phyloP scores from a whole-genome alignment of 1,140 invertebrate genomes.

The Diorhabda sublineata region DNA sequence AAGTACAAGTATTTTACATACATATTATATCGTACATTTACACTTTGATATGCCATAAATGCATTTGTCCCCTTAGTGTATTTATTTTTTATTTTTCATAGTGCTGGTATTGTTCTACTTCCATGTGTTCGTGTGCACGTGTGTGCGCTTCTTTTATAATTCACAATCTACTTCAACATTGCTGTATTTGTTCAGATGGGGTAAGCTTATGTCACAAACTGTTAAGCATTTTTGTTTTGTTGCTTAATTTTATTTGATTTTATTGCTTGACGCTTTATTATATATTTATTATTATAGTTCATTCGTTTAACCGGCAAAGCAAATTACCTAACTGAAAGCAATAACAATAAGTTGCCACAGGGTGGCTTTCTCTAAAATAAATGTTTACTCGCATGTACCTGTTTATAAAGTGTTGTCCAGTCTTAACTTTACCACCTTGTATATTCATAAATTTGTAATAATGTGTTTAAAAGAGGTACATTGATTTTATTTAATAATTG shows the following conservation, averaged over 20 bases:
- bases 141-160: conserved; percentile 34
- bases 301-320: no score
- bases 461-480: no score
- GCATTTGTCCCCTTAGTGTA: background rate
- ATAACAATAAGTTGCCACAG: no score
- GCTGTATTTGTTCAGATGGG: conserved; percentile 28
- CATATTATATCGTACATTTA: no score
- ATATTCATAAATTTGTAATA: no score
- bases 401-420: no score
- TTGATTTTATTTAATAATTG: no score
- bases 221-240: background rate
- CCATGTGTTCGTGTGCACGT: conserved; percentile 32
- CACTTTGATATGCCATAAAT: background rate
- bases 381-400: no score
- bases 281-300: background rate
- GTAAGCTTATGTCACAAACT: conserved; percentile 23
- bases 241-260: background rate
- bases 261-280: background rate
- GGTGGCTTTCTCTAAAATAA: no score
- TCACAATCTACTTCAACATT: conserved; percentile 29
- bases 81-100: conserved; percentile 24
- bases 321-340: no score
- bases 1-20: no score
- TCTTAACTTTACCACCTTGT: no score
- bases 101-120: conserved; percentile 18